These are phyloP conservation scores for Choloepus didactylus DNA, from an alignment of 2,797 vertebrate genomes.

Conservation along the genomic window DNA sequence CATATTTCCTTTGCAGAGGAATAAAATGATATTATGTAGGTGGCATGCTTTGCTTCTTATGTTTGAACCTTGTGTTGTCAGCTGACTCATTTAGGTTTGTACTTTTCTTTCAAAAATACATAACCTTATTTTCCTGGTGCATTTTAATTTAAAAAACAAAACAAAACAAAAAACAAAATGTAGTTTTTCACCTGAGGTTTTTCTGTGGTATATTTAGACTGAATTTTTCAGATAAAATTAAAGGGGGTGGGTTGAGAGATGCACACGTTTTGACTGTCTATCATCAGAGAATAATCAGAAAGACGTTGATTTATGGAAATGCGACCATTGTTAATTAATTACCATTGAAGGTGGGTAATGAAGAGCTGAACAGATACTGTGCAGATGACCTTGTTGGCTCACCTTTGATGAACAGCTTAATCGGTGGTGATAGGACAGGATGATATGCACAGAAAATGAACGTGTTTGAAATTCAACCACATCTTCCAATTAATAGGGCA, in stretches of 20 bases:
- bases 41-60: conserved; percentile 14
- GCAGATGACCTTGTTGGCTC: conserved; percentile 88
- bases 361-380: conserved; percentile 88
- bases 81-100: background rate
- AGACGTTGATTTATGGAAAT: conserved; percentile 91
- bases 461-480: conserved; percentile 92
- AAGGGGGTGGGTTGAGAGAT: conserved; percentile 24
- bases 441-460: conserved; percentile 94
- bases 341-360: conserved; percentile 88
- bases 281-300: conserved; percentile 88
- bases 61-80: conserved; percentile 31
- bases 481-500: conserved; percentile 96
- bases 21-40: background rate
- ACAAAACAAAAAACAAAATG: background rate
- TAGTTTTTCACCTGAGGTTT: conserved; percentile 56
- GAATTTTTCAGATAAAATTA: conserved; percentile 77
- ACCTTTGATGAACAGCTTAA: conserved; percentile 91
- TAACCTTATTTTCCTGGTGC: conserved; percentile 63
- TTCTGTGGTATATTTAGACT: conserved; percentile 74
- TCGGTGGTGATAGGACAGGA: conserved; percentile 90
- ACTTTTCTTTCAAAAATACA: conserved; percentile 50
- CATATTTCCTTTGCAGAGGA: conserved; percentile 46
- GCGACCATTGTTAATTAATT: conserved; percentile 88
- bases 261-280: conserved; percentile 75
- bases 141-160: conserved; percentile 55